Evolutionary conservation across 2,113 vertebrate genomes (phyloP).

Genomic region (Mionectes macconnelli): DNA sequence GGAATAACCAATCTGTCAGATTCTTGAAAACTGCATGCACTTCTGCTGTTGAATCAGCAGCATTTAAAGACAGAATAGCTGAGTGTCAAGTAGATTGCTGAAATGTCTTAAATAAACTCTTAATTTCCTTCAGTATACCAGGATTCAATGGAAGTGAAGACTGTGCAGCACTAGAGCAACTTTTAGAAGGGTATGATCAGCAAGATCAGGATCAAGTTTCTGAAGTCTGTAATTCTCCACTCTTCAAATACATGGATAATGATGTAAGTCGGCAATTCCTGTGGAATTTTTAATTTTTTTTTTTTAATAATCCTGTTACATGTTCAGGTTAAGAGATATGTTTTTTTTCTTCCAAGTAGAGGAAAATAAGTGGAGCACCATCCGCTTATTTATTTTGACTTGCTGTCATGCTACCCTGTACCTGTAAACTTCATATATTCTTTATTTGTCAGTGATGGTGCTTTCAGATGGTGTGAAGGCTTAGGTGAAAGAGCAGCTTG

Average conservation of each 20-base stretch:
- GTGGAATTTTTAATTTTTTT: neutral
- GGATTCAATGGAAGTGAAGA: constrained; percentile 96
- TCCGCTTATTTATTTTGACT: neutral
- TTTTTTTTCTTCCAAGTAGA: neutral
- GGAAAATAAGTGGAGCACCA: neutral
- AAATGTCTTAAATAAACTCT: neutral
- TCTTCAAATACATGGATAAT: constrained; percentile 99
- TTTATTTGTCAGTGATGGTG: neutral
- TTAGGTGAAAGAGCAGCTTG: neutral
- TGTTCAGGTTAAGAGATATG: neutral
- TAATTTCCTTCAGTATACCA: constrained; percentile 81
- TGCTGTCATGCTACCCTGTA: neutral
- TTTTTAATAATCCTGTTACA: neutral
- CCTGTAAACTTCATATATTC: neutral
- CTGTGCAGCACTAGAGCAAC: constrained; percentile 87
- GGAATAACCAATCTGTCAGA: neutral
- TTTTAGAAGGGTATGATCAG: constrained; percentile 93
- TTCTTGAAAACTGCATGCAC: neutral
- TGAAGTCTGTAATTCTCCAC: constrained; percentile 90
- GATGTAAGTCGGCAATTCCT: constrained; percentile 82
- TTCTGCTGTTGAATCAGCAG: neutral
- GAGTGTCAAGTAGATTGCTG: neutral
- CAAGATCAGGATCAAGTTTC: constrained; percentile 94
- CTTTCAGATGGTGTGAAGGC: neutral
- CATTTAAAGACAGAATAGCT: neutral